A percentile compares a stretch with the other conserved stretches of the same genome.
Conservation (phyloP, 2,113 vertebrate species). For the Rattus norvegicus region GRCr8 NC_086024.1:112851001-112851500, state of each 20-base stretch:
- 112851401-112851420: too few species aligned
- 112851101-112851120: neutral
- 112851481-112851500: too few species aligned
- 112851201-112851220: too few species aligned
- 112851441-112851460: too few species aligned
- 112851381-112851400: too few species aligned
- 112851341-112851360: neutral
- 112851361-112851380: too few species aligned
- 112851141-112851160: neutral
- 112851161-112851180: too few species aligned
- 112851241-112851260: neutral
- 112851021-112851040: neutral
- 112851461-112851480: too few species aligned
- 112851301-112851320: neutral
- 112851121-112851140: neutral
- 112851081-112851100: neutral
- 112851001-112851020: neutral
- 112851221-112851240: neutral
- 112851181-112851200: too few species aligned
- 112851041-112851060: neutral
- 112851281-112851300: neutral
- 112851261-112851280: neutral
- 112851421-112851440: too few species aligned
- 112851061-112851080: neutral
- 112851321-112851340: neutral